A percentile compares a stretch with the other conserved stretches of the same genome.
Conservation (phyloP, 2,797 vertebrate species). For the Anas georgica region DNA sequence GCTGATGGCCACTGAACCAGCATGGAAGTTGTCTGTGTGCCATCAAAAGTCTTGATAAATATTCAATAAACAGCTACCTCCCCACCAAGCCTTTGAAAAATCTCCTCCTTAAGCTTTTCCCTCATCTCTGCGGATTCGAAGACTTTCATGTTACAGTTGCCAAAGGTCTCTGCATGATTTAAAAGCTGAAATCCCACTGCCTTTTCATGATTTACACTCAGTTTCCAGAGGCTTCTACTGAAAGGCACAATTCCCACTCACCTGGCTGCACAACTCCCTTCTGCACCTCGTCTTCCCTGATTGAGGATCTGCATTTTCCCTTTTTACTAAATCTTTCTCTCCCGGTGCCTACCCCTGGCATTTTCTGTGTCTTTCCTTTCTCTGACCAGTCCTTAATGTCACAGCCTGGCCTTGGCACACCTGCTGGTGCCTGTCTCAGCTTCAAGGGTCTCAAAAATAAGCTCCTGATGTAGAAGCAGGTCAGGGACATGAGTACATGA, state of each 20-base stretch:
- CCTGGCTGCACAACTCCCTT: background rate
- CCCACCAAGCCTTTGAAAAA: background rate
- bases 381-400: background rate
- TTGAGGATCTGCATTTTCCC: background rate
- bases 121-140: background rate
- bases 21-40: background rate
- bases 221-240: background rate
- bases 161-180: background rate
- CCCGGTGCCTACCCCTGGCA: accelerated
- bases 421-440: background rate
- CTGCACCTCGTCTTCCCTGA: background rate
- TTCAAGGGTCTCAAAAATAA: background rate
- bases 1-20: background rate
- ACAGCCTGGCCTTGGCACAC: background rate
- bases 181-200: background rate
- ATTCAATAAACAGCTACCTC: background rate
- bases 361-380: background rate
- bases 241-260: background rate
- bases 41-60: background rate
- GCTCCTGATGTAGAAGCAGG: background rate
- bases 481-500: background rate
- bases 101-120: background rate
- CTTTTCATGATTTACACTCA: background rate
- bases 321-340: background rate
- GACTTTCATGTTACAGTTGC: background rate